phyloP scores from a whole-genome alignment of 2,888 invertebrate species.

The Synanthedon tipuliformis region DNA sequence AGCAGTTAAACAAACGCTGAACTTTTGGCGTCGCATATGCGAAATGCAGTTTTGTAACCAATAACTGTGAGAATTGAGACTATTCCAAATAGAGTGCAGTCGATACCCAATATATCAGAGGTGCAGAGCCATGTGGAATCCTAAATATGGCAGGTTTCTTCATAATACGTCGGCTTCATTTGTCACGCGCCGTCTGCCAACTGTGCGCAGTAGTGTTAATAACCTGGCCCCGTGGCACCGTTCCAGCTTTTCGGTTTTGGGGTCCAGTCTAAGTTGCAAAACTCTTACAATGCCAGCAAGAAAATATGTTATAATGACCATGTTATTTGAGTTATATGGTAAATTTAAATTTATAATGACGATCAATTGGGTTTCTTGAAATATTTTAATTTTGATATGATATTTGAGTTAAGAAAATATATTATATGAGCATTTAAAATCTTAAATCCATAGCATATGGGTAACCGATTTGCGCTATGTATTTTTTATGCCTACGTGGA shows the following conservation, averaged over 20 bases:
- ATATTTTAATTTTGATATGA: too few species aligned
- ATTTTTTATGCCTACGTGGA: too few species aligned
- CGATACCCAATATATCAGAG: neutral
- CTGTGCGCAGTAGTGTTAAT: slow-evolving; percentile 48
- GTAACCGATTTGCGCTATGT: too few species aligned
- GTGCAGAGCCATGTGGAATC: slow-evolving; percentile 1
- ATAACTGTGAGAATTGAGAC: neutral
- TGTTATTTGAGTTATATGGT: too few species aligned
- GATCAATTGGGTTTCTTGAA: too few species aligned
- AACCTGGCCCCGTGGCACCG: slow-evolving; percentile 48
- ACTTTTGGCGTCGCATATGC: neutral
- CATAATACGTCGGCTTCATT: slow-evolving; percentile 59
- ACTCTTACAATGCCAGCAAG: too few species aligned
- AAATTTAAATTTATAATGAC: too few species aligned
- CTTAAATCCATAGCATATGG: too few species aligned
- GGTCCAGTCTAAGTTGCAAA: neutral
- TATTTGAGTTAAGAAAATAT: too few species aligned
- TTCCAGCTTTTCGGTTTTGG: slow-evolving; percentile 30
- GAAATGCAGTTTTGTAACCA: neutral
- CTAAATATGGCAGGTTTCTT: slow-evolving; percentile 34
- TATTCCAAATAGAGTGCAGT: neutral
- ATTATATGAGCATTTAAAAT: too few species aligned
- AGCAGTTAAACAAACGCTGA: neutral
- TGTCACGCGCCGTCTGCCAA: slow-evolving; percentile 53
- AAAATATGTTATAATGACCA: too few species aligned